Percentiles rank a stretch among this genome's conserved stretches.
Evolutionary conservation across 2,888 invertebrate species (phyloP).

Genomic region (Eurois occulta): DNA sequence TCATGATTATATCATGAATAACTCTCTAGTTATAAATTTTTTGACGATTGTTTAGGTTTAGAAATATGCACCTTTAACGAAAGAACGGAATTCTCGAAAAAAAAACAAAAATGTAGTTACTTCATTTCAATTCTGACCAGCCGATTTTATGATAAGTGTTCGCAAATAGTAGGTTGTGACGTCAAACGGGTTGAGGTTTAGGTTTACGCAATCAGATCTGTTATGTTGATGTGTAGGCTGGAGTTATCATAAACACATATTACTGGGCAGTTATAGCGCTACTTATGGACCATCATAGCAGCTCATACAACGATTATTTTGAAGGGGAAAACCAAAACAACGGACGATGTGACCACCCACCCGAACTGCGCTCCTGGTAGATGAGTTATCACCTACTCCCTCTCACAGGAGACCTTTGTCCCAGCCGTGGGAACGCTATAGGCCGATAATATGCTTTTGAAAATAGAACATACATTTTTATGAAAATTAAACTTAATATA

Average conservation of each 20-base stretch:
- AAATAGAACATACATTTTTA: background rate
- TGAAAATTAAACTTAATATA: background rate
- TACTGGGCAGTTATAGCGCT: constrained; percentile 10
- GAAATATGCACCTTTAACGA: background rate
- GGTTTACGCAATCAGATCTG: constrained; percentile 25
- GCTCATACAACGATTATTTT: background rate
- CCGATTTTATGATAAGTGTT: constrained; percentile 45
- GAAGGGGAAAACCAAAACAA: background rate
- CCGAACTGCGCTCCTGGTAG: background rate
- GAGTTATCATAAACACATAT: constrained; percentile 18
- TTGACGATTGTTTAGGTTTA: background rate
- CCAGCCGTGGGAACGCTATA: background rate
- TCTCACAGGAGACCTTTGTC: background rate
- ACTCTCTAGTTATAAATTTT: background rate
- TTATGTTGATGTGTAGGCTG: constrained; percentile 13
- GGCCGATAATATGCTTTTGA: too few species aligned
- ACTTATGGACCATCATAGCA: background rate
- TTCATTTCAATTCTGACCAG: background rate
- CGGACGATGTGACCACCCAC: background rate
- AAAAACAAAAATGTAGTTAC: background rate
- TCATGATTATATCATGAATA: background rate
- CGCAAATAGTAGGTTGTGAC: constrained; percentile 38
- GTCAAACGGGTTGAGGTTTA: constrained; percentile 41
- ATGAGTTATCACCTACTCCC: background rate
- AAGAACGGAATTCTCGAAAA: background rate